Evolutionary conservation across 2,888 invertebrate genomes (phyloP).

Genomic region (Eristalinus aeneus): DNA sequence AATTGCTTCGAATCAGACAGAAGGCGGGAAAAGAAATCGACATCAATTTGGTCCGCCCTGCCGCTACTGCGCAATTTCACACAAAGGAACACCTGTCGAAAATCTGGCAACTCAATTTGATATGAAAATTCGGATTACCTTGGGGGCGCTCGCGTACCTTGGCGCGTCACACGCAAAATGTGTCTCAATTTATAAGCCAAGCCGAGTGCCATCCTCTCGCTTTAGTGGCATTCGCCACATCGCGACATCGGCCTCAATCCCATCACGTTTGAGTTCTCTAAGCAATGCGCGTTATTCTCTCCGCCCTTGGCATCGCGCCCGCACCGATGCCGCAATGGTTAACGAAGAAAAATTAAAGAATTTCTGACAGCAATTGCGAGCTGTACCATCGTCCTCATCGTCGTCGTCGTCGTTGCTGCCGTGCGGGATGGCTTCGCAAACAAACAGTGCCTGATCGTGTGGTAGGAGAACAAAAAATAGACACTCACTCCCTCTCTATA

Average conservation of each 20-base stretch:
- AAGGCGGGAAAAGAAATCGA: constrained; percentile 47
- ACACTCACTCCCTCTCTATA: constrained; percentile 54
- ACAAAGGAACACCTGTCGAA: constrained; percentile 69
- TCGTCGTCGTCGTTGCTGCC: not conserved
- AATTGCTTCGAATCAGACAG: constrained; percentile 55
- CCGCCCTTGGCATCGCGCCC: not conserved
- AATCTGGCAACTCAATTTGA: constrained; percentile 69
- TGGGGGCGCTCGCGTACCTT: constrained; percentile 4
- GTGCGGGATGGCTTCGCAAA: constrained; percentile 32
- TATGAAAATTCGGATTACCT: constrained; percentile 63
- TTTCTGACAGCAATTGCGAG: constrained; percentile 66
- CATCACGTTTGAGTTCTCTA: not conserved
- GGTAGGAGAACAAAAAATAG: constrained; percentile 20
- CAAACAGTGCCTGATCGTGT: constrained; percentile 21
- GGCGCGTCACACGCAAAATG: constrained; percentile 60
- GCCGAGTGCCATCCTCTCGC: constrained; percentile 5
- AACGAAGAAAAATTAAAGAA: constrained; percentile 70
- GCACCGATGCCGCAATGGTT: constrained; percentile 31
- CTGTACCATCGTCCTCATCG: constrained; percentile 5
- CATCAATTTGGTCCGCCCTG: constrained; percentile 28
- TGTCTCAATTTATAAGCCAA: constrained; percentile 69
- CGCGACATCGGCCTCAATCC: constrained; percentile 9
- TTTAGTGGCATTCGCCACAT: not conserved
- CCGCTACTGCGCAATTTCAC: constrained; percentile 41
- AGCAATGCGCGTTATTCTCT: not conserved